Evolutionary conservation across 2,113 vertebrate genomes (phyloP).

Genomic region (Varanus komodoensis): DNA sequence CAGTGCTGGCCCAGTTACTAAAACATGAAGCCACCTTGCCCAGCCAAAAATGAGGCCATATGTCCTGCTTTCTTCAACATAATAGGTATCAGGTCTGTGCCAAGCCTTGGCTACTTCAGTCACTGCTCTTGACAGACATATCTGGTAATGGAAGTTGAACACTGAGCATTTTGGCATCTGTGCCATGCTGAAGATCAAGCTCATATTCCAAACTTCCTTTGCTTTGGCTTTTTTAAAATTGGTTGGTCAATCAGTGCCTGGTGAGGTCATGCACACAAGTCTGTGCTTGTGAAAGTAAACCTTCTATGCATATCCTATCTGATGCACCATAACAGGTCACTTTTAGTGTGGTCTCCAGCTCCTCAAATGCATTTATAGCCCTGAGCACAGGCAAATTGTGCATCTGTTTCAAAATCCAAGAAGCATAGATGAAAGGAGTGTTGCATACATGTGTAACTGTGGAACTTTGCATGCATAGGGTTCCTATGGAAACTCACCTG

Average conservation of each 20-base stretch:
- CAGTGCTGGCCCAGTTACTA: neutral
- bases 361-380: neutral
- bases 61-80: neutral
- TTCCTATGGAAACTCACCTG: too few relatives aligned
- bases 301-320: neutral
- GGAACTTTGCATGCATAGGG: too few relatives aligned
- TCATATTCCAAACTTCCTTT: neutral
- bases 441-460: too few relatives aligned
- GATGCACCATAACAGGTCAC: neutral
- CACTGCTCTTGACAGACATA: slow-evolving; percentile 9
- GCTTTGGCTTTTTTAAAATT: neutral
- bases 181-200: neutral
- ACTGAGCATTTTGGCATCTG: neutral
- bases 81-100: neutral
- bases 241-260: neutral
- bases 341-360: neutral
- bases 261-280: neutral
- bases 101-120: neutral
- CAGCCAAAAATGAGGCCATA: slow-evolving; percentile 7
- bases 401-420: neutral
- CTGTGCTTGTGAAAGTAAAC: neutral
- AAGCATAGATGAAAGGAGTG: neutral
- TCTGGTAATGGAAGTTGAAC: slow-evolving; percentile 6
- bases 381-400: neutral
- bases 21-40: slow-evolving; percentile 2